Conservation (phyloP, 2,888 invertebrate species). For the Ormyrus thymus region DNA sequence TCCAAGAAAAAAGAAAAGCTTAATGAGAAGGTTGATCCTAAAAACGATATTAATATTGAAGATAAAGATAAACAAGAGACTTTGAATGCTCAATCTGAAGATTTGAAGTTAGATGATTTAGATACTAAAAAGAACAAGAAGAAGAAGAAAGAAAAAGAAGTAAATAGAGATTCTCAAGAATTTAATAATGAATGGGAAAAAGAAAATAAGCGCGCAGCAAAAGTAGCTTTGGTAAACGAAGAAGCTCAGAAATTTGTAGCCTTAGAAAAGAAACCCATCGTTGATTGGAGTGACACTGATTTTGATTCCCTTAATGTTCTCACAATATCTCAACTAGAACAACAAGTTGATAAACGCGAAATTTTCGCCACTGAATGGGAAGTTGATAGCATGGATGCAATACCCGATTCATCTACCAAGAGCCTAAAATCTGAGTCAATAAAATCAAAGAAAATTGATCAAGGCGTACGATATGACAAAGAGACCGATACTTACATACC, state of each 20-base stretch:
- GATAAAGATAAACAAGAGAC: neutral
- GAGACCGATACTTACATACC: conserved; percentile 71
- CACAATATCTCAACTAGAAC: conserved; percentile 69
- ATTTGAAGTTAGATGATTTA: too few relatives aligned
- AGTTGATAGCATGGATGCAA: conserved; percentile 70
- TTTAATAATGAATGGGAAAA: conserved; percentile 64
- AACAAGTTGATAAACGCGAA: conserved; percentile 60
- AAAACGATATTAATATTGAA: conserved; percentile 19
- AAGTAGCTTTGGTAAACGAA: conserved; percentile 9
- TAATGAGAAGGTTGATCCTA: conserved; percentile 27
- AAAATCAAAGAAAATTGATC: conserved; percentile 64
- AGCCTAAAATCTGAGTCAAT: conserved; percentile 13
- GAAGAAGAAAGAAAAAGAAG: conserved; percentile 56
- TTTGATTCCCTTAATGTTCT: conserved; percentile 69
- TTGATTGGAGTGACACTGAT: conserved; percentile 68
- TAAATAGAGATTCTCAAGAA: conserved; percentile 54
- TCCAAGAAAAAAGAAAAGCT: conserved; percentile 33
- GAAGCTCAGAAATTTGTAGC: conserved; percentile 24
- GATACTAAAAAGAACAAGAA: conserved; percentile 31
- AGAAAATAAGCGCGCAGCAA: conserved; percentile 53
- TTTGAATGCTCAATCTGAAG: too few relatives aligned
- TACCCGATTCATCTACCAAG: conserved; percentile 56
- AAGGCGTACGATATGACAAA: conserved; percentile 69
- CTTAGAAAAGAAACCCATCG: conserved; percentile 43
- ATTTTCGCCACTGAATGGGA: conserved; percentile 71